phyloP scores from a whole-genome alignment of 2,113 vertebrate species.

The Asarcornis scutulata region DNA sequence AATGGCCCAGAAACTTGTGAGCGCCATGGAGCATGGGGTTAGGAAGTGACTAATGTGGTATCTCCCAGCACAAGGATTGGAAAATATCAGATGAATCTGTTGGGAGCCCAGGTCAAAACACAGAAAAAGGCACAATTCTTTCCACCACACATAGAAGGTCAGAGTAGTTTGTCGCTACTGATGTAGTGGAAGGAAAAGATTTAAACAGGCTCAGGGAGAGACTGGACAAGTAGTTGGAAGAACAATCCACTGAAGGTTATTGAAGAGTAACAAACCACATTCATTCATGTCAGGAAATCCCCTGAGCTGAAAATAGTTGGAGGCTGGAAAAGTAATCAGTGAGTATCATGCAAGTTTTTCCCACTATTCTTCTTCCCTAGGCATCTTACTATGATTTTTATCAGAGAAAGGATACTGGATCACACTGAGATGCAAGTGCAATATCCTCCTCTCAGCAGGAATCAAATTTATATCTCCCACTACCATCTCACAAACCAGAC shows the following conservation, averaged over 20 bases:
- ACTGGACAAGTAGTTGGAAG: not conserved
- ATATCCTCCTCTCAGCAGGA: not conserved
- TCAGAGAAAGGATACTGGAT: not conserved
- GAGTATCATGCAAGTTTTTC: not conserved
- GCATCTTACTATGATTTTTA: not conserved
- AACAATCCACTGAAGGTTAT: not conserved
- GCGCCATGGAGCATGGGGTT: not conserved
- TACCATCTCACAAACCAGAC: not conserved
- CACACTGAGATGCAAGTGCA: not conserved
- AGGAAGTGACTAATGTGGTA: not conserved
- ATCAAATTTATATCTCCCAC: not conserved
- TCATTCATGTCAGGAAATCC: conserved; percentile 30
- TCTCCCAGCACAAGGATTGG: not conserved
- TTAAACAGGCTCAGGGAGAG: not conserved
- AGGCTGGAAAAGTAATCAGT: conserved; percentile 8
- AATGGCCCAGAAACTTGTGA: not conserved
- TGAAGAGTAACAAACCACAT: not conserved
- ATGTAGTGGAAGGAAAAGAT: not conserved
- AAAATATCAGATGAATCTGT: not conserved
- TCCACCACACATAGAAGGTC: not conserved
- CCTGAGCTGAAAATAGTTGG: not conserved
- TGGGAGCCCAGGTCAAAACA: not conserved
- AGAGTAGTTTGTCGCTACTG: not conserved
- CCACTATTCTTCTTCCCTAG: not conserved
- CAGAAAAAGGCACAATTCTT: not conserved